A percentile compares a stretch with the other conserved stretches of the same genome.
phyloP scores from a whole-genome alignment of 2,888 invertebrate genomes.

The Drosophila longiperda region DNA sequence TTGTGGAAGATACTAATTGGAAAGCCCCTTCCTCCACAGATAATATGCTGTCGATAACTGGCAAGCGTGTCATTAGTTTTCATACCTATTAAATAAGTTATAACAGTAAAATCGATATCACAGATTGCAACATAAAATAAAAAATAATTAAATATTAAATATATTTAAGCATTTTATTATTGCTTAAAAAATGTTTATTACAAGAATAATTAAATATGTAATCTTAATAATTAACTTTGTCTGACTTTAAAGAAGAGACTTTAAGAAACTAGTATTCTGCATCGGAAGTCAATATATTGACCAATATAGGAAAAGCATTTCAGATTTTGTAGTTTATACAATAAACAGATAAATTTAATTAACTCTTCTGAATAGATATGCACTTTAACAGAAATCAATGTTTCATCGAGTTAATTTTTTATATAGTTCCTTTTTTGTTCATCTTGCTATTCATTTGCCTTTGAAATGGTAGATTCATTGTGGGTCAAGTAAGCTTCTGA shows the following conservation, averaged over 20 bases:
- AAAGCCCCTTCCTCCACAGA: conserved; percentile 28
- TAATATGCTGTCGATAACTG: conserved; percentile 37
- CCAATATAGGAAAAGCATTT: background rate
- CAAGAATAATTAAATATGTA: no score
- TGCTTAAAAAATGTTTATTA: no score
- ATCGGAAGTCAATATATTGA: background rate
- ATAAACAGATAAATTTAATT: background rate
- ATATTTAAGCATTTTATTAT: no score
- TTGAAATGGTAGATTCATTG: conserved; percentile 57
- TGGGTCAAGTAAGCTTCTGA: conserved; percentile 16
- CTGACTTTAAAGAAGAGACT: background rate
- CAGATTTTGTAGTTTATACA: background rate
- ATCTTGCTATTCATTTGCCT: conserved; percentile 54
- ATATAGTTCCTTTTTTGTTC: conserved; percentile 47
- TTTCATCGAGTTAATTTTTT: conserved; percentile 2
- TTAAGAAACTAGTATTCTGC: background rate
- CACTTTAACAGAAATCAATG: background rate
- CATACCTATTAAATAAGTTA: conserved; percentile 1
- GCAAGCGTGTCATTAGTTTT: conserved; percentile 10
- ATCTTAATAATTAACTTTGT: background rate
- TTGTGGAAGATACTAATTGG: conserved; percentile 38
- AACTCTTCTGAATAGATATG: background rate
- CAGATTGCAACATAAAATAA: background rate
- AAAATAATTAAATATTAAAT: no score
- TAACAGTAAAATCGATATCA: background rate